Percentiles rank a stretch among this genome's conserved stretches.
Evolutionary conservation across 2,113 vertebrate genomes (phyloP).

Genomic region (Nymphicus hollandicus): DNA sequence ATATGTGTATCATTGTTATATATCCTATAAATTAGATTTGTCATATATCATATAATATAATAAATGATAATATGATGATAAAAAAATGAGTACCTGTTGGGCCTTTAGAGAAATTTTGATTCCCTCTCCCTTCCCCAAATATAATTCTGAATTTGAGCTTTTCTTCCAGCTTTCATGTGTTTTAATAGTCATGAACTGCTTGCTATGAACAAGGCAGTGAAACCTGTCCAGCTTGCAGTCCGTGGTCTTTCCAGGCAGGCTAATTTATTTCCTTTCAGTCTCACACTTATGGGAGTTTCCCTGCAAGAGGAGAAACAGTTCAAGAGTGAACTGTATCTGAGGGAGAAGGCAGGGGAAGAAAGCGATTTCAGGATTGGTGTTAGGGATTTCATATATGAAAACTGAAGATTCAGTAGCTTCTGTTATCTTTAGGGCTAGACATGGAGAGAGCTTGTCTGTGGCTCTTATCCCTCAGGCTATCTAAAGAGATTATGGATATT

Average conservation of each 20-base stretch:
- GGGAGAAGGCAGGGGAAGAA: not conserved
- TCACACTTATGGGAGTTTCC: not conserved
- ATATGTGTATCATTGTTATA: not conserved
- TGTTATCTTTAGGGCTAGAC: not conserved
- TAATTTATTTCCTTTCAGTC: not conserved
- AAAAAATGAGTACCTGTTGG: not conserved
- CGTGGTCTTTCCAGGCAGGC: not conserved
- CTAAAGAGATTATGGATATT: not conserved
- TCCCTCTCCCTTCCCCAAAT: not conserved
- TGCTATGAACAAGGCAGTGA: not conserved
- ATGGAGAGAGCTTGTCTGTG: not conserved
- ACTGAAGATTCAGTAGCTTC: not conserved
- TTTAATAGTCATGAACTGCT: not conserved
- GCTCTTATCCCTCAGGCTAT: not conserved
- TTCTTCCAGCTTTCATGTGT: not conserved
- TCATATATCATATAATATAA: not conserved
- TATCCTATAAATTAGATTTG: not conserved
- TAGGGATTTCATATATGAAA: not conserved
- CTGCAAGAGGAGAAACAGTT: not conserved
- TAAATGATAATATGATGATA: not conserved
- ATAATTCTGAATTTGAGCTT: not conserved
- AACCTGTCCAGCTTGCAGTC: too few relatives aligned
- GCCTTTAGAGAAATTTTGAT: rapidly evolving
- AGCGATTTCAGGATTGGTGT: not conserved
- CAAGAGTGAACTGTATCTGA: not conserved